A percentile compares a stretch with the other conserved stretches of the same genome.
These are phyloP conservation scores for Pachyramphus minor DNA, from an alignment of 2,113 vertebrate species.

Conservation along the genomic window DNA sequence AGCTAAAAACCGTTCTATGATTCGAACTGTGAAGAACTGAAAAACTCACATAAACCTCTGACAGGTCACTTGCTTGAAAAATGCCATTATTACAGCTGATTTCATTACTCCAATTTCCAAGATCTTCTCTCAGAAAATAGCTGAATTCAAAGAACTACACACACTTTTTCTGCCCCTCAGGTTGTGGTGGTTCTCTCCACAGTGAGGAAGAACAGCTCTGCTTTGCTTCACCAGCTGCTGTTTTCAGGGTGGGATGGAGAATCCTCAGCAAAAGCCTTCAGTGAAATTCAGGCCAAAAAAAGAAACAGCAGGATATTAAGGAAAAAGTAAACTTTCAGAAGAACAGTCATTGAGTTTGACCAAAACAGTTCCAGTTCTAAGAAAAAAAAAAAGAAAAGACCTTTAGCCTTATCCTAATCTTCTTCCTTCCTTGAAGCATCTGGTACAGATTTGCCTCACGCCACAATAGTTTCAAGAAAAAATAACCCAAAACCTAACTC, in stretches of 20 bases:
- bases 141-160: not conserved
- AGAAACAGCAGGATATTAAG: constrained; percentile 10
- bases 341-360: not conserved
- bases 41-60: not conserved
- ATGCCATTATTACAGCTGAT: not conserved
- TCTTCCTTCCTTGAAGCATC: constrained; percentile 56
- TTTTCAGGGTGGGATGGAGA: not conserved
- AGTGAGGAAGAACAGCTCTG: not conserved
- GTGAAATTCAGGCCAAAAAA: constrained; percentile 5
- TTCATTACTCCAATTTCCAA: not conserved
- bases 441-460: constrained; percentile 53
- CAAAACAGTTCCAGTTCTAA: constrained; percentile 25
- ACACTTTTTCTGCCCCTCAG: not conserved
- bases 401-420: constrained; percentile 27
- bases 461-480: constrained; percentile 10
- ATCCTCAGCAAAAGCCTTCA: not conserved
- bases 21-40: not conserved
- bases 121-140: not conserved
- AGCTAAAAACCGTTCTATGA: not conserved
- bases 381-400: not conserved
- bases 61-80: not conserved
- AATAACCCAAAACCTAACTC: constrained; percentile 8
- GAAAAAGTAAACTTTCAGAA: constrained; percentile 26
- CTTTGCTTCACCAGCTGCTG: not conserved
- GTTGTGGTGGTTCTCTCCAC: not conserved